Evolutionary conservation across 2,888 invertebrate species (phyloP), one percentile per base, ranked within the genome.

Genomic region (Parochlus steinenii): DNA sequence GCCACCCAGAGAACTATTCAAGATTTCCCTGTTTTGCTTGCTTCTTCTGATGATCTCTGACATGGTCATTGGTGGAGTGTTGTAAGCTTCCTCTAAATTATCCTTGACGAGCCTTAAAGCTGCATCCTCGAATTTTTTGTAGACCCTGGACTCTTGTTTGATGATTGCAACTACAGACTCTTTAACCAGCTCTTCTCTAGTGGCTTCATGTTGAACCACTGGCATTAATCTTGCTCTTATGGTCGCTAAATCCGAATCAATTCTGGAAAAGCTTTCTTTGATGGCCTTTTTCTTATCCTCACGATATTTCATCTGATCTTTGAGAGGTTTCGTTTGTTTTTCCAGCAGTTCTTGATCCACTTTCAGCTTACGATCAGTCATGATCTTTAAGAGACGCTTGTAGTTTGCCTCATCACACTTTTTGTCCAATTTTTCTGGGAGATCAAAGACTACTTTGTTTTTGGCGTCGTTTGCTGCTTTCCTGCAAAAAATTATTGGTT

Each of bases 331-430:
- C 55, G 47, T 80, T 63, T 41, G 72, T 59, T 51, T 64, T 52
- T 54, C 72, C 64, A 59, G 38, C 33, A 55, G 50, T 33, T 50
- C 52, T 7, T 52, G 53, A 39, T 58, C 54, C 32, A 59, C 54
- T 26, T 48, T 50, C n/a, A n/a, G n/a, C 34, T 57, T 56, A 18
- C 57, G 53, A 0, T 53, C 47, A 56, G 58, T 58, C 7, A 59
- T 40, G 29, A 55, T 51, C 15, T 46, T 50, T 44, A 58, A 46
- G 50, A 79, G 71, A 2, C 74, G 64, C 42, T 69, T 67, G 31
- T 74, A 62, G 47, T 77, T 71, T 43, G 73, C 66, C 41, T 63
- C 63, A 44, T 70, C 66, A 68, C 73, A 74, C 43, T 68, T 63
- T 40, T 67, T 65, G 47, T 64, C 59, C 33, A 65, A 56, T 15